Evolutionary conservation across 2,113 vertebrate genomes (phyloP), one percentile per base, ranked within the genome.

Genomic region (Piprites chloris): DNA sequence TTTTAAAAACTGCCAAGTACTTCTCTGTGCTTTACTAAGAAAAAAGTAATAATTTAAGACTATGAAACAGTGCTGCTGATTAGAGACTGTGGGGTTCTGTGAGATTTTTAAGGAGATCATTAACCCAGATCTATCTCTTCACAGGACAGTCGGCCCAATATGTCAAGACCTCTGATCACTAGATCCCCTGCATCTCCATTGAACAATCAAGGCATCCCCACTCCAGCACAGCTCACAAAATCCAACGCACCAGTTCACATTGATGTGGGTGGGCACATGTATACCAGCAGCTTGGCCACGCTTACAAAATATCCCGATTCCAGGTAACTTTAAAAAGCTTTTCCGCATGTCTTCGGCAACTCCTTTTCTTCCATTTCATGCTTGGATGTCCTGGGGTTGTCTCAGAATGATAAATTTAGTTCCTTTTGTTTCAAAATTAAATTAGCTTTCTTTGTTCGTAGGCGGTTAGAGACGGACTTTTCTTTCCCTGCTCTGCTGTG

Each of bases 181-280:
- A 98, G 99, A 97, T 99, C 99, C 93, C 99, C 99, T 91, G 99
- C 99, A 96, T 99, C 99, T 96, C 99, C 99, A 92, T 98, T 99
- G 98, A 99, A 98, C 98, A 99, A 98, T 97, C 99, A 99, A 99
- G 99, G 99, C 98, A 99, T 99, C 96, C 99, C 99, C 85, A 99
- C 99, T 87, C 98, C 99, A 95, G 99, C 99, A 89, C 99, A 99
- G 94, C 99, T 99, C 98, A 99, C 99, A 95, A 99, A 99, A 96
- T 99, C 99, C 97, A 99, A 99, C 58, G 99, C 99, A 19, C 99
- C 99, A 2, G 99, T 99, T 97, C 99, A 99, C 98, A 99, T 99
- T 68, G 99, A 99, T 46, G 99, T 99, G 97, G 99, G 99, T 87
- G 99, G 99, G 89, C 99, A 99, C 98, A 99, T 99, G 99, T 99